Conservation (phyloP, 2,113 vertebrate genomes). For the Xiphophorus hellerii region DNA sequence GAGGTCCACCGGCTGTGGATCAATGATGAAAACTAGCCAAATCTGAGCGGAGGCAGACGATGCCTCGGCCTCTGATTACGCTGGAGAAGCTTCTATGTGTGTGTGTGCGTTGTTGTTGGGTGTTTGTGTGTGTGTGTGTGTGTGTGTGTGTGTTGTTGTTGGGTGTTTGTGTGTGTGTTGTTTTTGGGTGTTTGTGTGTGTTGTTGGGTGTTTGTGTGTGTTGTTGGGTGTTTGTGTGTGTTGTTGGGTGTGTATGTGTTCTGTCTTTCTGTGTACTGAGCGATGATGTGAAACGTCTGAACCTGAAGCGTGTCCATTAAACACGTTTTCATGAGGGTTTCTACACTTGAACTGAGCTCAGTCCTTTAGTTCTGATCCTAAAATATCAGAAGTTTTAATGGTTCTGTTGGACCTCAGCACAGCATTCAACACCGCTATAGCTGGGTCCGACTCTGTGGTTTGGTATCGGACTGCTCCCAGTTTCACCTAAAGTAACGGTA, state of each 20-base stretch:
- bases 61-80: slow-evolving; percentile 71
- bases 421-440: no score
- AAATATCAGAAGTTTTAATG: no score
- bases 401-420: no score
- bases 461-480: no score
- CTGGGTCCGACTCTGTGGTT: no score
- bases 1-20: slow-evolving; percentile 82
- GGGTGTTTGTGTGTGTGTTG: no score
- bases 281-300: slow-evolving; percentile 82
- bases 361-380: background rate
- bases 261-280: slow-evolving; percentile 70
- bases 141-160: background rate
- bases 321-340: slow-evolving; percentile 78
- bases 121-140: background rate
- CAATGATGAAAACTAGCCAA: slow-evolving; percentile 93
- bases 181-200: background rate
- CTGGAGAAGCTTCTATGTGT: slow-evolving; percentile 80
- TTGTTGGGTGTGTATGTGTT: background rate
- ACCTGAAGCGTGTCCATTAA: slow-evolving; percentile 72
- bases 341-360: slow-evolving; percentile 98
- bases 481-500: no score
- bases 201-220: no score
- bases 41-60: slow-evolving; percentile 79
- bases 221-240: no score
- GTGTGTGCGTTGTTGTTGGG: background rate